phyloP scores from a whole-genome alignment of 1,140 invertebrate genomes.

The Leguminivora glycinivorella region DNA sequence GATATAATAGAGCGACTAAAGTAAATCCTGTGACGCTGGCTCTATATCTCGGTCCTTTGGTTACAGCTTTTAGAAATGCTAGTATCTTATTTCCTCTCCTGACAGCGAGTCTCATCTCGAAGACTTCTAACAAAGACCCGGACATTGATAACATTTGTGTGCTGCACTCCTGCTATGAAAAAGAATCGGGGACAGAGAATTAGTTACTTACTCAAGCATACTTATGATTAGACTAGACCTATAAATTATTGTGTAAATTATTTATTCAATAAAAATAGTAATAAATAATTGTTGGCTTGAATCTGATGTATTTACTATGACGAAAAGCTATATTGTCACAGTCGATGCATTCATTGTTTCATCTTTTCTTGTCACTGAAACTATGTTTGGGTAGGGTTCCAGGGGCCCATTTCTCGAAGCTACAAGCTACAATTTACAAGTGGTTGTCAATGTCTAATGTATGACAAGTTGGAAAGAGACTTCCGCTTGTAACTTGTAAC shows the following conservation, averaged over 20 bases:
- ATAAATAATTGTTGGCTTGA: no score
- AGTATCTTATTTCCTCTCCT: background rate
- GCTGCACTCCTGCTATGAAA: background rate
- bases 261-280: conserved; percentile 4
- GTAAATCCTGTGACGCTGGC: background rate
- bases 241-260: background rate
- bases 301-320: no score
- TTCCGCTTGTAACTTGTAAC: no score
- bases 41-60: background rate
- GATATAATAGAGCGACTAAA: background rate
- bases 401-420: no score
- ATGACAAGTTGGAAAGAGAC: no score
- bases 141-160: background rate
- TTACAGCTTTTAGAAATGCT: background rate
- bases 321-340: no score
- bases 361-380: no score
- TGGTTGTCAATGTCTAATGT: no score
- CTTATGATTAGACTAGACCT: background rate
- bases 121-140: background rate
- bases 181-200: background rate
- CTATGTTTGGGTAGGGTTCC: no score
- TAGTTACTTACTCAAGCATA: background rate
- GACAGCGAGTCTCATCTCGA: background rate
- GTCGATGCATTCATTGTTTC: no score
- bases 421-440: no score